Evolutionary conservation across 1,140 invertebrate species (phyloP), one percentile per base, ranked within the genome.

Genomic region (Lucilia cuprina): DNA sequence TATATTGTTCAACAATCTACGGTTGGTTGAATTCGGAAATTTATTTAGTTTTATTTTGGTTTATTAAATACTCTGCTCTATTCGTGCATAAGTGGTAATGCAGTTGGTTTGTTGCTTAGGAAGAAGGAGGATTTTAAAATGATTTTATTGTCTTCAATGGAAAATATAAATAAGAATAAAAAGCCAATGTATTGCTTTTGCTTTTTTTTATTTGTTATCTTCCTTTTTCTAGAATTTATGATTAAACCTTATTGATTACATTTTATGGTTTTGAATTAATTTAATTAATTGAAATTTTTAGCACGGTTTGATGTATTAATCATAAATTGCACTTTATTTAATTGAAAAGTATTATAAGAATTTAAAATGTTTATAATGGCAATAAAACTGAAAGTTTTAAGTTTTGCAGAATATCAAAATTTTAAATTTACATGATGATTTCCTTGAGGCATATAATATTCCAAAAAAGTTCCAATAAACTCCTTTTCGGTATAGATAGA

Each of bases 21-120:
- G 65, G 65, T 70, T 70, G 65, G 65, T 70, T 70, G 19, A 70
- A 25, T 70, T 70, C 65, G 65, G 65, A 70, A 70, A 70, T 70
- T 70, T 70, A 70, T 17, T 70, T 70, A 5, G 12, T 55, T 17
- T 55, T 13, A 12, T 55, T 55, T 17, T 55, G 7, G 50, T 55
- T 55, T 55, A 17, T 55, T 55, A 55, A 12, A 14, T 14, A 55
- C 5, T 2, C 4, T 55, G 50, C 10, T 41, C 7, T 41, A 8
- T 3, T 5, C 0, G 5, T 3, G 41, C 7, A 55, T 55, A 17
- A 12, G 17, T 13, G 2, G 0, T 1, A 55, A 14, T 55, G 50
- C 50, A 14, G 4, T 55, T 55, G 17, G 7, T 12, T 55, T 55
- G 13, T 3, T 55, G 17, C 17, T 55, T 55, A 55, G 17, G 50